Conservation (phyloP, 1,140 invertebrate genomes). For the Tetramorium alpestre region DNA sequence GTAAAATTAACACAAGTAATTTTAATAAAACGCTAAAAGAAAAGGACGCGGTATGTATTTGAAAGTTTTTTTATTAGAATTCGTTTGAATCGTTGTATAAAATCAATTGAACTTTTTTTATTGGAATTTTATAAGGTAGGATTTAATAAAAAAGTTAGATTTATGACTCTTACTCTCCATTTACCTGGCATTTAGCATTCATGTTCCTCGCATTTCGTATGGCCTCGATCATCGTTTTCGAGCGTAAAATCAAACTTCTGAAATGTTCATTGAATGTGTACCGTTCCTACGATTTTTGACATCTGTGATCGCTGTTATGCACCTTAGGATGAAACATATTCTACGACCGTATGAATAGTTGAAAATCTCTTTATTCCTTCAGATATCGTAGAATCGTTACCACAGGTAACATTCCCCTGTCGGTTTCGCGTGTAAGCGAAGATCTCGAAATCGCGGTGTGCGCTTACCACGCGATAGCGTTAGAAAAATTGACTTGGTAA, state of each 20-base stretch:
- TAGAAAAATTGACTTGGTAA: background rate
- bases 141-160: background rate
- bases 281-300: slow-evolving; percentile 30
- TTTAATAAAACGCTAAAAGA: background rate
- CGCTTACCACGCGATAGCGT: background rate
- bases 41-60: background rate
- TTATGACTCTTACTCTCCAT: background rate
- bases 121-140: background rate
- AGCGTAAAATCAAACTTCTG: background rate
- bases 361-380: background rate
- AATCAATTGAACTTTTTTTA: slow-evolving; percentile 17
- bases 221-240: background rate
- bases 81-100: background rate
- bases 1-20: background rate
- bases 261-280: background rate
- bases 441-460: background rate
- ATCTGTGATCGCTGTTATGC: slow-evolving; percentile 17
- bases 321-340: slow-evolving; percentile 11
- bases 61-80: background rate
- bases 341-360: background rate
- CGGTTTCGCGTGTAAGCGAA: background rate
- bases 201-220: background rate
- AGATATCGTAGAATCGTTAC: slow-evolving; percentile 8
- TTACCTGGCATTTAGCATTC: slow-evolving; percentile 4
- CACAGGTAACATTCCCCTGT: background rate